Conservation (phyloP, 2,888 invertebrate species). For the Diarsia rubi region DNA sequence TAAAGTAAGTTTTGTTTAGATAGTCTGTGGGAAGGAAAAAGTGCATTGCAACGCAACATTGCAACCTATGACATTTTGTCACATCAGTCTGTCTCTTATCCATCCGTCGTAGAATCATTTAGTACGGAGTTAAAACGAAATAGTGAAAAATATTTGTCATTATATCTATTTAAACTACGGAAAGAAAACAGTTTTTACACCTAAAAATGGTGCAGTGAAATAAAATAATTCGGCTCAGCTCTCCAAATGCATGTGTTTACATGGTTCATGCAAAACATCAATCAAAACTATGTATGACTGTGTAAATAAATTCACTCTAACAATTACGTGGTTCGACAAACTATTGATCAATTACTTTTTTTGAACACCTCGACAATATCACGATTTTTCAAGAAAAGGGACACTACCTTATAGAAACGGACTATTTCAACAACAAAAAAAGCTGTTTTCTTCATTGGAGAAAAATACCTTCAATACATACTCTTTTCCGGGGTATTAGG, state of each 20-base stretch:
- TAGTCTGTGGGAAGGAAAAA: too few species aligned
- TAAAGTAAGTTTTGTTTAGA: too few species aligned
- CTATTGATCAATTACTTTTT: not conserved
- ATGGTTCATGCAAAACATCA: too few species aligned
- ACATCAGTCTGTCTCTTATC: too few species aligned
- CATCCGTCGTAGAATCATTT: not conserved
- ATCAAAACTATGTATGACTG: too few species aligned
- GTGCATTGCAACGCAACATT: too few species aligned
- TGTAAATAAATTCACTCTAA: too few species aligned
- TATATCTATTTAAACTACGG: not conserved
- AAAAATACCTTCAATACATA: slow-evolving; percentile 2
- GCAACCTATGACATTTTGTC: not conserved
- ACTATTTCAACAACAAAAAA: not conserved
- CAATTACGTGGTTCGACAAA: too few species aligned
- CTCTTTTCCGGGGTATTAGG: slow-evolving; percentile 16
- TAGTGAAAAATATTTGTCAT: not conserved
- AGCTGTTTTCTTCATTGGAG: not conserved
- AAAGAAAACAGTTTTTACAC: not conserved
- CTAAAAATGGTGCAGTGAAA: not conserved
- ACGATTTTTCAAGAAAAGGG: not conserved
- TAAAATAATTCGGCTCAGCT: too few species aligned
- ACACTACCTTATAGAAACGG: not conserved
- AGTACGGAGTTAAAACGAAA: not conserved
- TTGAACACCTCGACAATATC: not conserved
- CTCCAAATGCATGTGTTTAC: too few species aligned